Evolutionary conservation across 2,113 vertebrate species (phyloP), one percentile per base, ranked within the genome.

Genomic region (Saccopteryx bilineata): DNA sequence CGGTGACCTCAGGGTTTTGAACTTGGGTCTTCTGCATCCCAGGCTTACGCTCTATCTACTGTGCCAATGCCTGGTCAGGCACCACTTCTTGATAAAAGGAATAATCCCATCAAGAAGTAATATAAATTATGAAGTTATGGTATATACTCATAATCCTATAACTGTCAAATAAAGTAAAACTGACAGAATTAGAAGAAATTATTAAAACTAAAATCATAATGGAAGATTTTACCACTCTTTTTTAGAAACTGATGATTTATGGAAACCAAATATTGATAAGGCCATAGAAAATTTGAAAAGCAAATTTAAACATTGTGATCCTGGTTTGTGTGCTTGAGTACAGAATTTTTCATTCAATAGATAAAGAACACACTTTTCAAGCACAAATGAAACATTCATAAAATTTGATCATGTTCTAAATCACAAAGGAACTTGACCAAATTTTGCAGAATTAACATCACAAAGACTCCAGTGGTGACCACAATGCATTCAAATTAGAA

Each of bases 141-240:
- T 80, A 17, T 81, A 5, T 80, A 33, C 39, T n/a, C 12, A 76
- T 83, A 72, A 74, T 31, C 72, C 46, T 28, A 33, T 69, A 91
- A 12, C n/a, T 94, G 2, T 79, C 63, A 92, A 78, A 72, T 94
- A 79, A 91, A 79, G 65, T n/a, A 83, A 92, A 83, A 61, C 5
- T 88, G 11, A 69, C 12, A 65, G 54, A 88, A 84, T 93, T 79
- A 54, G 48, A 78, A 84, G 24, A 89, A n/a, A 84, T 78, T 33
- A 79, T 93, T 65, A 65, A 89, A 89, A 79, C 48, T 33, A 89
- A 79, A 76, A 92, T 79, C 23, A 7, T 89, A 58, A 84, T 92
- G 63, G 31, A 10, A 78, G 48, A 17, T 65, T 56, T 89, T 78
- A 46, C 48, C 11, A 78, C 21, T 9, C 12, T 78, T 75, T 66